Base-by-base conservation (phyloP, 2,113 vertebrate species). In the Caranx melampygus region DNA sequence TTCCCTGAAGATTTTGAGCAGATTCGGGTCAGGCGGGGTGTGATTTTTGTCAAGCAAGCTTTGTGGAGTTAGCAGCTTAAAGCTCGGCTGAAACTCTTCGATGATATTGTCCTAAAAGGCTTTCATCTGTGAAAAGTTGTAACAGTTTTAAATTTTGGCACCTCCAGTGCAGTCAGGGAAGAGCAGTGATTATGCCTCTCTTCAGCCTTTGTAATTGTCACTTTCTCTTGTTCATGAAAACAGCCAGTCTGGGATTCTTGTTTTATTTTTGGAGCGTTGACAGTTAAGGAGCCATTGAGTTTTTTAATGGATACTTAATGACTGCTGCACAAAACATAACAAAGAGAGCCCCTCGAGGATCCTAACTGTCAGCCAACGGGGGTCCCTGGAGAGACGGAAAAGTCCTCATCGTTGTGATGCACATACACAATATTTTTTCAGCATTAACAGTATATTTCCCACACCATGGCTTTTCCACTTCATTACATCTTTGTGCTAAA, bases 301-400 rank as follows among this genome's bases (percentile, higher is more conserved):
- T 82, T 89, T 87, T 84, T 88, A 90, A 90, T 92, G 89, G 89
- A 84, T 86, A 42, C 57, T 88, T 88, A 88, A 92, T 84, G 86
- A 82, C 80, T 81, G 73, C 76, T 3, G 67, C 73, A 74, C 21
- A 73, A 68, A 80, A 83, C 83, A 73, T 40, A 85, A 85, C 72
- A 82, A 66, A 87, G 85, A 82, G 20, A 81, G 64, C 78, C 75
- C 82, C 87, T 60, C 13, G 78, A 81, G 87, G 82, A 84, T 79
- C 82, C 51, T 49, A 18, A 75, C 87, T 66, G 88, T 75, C 82
- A 75, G 82, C 84, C 68, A 52, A 35, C 42, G 31, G n/a, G 59
- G 16, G 69, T 79, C 89, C 88, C 88, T 3, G 60, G 82, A 85
- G 87, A 88, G 59, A 35, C 1, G 44, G 67, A 83, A 72, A 84